Evolutionary conservation across 2,113 vertebrate genomes (phyloP), one percentile per base, ranked within the genome.

Genomic region (Phocoena sinus): DNA sequence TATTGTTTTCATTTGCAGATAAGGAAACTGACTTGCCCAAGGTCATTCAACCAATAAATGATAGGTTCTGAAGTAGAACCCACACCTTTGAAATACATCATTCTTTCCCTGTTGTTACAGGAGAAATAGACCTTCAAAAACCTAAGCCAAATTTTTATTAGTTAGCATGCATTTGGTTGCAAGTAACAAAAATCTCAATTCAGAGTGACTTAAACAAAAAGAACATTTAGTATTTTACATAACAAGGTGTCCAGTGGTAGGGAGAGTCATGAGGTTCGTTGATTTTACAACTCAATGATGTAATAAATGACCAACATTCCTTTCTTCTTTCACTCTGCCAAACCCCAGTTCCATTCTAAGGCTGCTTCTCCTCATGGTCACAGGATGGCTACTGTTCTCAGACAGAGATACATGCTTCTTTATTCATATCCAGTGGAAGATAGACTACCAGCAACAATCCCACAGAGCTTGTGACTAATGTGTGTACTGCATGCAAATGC

Each of bases 311-410:
- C 31, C 31, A 85, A 74, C 65, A 36, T 65, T 80, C 33, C 73
- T 76, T 92, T 26, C n/a, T 95, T 79, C 79, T 73, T 76, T 33
- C 21, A 71, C 7, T 85, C 47, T 87, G 73, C n/a, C 73, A 87
- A 89, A 80, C 14, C 38, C 79, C 23, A 83, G 5, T 41, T 96
- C 89, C 79, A 67, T 92, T 95, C 31, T 89, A 82, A 96, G 65
- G 18, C 77, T 97, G 21, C 26, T 94, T 77, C 41, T 63, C 28
- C 7, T 92, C 36, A 23, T 44, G 12, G 20, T 83, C 60, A 88
- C 5, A 36, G 13, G 47, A 76, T 79, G 53, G 15, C 63, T 81
- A 38, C 6, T 91, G 21, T 5, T 71, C 41, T 95, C 58, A 89
- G 47, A 82, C n/a, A 84, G n/a, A 21, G 41, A 91, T 36, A 60